A percentile compares a stretch with the other conserved stretches of the same genome.
Evolutionary conservation across 2,797 vertebrate genomes (phyloP).

Genomic region (Ptychadena robeensis): DNA sequence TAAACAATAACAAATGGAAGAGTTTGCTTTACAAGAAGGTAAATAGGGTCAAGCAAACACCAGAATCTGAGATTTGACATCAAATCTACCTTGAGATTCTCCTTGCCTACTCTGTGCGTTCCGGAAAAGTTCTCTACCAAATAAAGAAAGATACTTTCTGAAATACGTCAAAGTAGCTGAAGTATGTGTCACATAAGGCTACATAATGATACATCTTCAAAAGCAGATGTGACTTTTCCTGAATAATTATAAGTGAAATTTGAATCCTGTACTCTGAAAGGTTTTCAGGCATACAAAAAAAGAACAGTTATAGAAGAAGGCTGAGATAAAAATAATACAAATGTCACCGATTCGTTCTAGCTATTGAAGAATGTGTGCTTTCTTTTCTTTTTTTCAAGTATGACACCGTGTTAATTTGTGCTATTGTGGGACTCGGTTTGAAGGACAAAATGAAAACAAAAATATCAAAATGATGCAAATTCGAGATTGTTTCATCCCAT

Average conservation of each 20-base stretch:
- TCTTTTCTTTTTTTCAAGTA: conserved; percentile 1
- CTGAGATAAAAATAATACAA: conserved; percentile 2
- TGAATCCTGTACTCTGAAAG: conserved; percentile 27
- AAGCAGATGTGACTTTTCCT: conserved; percentile 28
- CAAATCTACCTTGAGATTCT: background rate
- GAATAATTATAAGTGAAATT: conserved; percentile 46
- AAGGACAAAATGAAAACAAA: background rate
- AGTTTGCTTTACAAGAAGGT: too few species aligned
- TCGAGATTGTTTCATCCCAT: background rate
- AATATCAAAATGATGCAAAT: background rate
- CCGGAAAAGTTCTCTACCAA: background rate
- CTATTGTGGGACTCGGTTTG: background rate
- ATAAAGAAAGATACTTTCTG: conserved; percentile 3
- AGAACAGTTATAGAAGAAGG: background rate
- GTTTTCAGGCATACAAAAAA: conserved; percentile 6
- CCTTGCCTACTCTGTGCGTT: background rate
- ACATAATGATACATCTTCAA: conserved; percentile 31
- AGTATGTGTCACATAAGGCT: conserved; percentile 38
- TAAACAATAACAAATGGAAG: too few species aligned
- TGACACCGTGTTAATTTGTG: conserved; percentile 28
- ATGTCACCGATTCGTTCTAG: conserved; percentile 20
- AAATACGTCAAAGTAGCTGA: conserved; percentile 20
- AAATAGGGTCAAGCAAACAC: too few species aligned
- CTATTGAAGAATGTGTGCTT: conserved; percentile 7
- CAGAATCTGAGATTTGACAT: too few species aligned